A percentile compares a stretch with the other conserved stretches of the same genome.
phyloP scores from a whole-genome alignment of 2,113 vertebrate species.

The Oncorhynchus kisutch region DNA sequence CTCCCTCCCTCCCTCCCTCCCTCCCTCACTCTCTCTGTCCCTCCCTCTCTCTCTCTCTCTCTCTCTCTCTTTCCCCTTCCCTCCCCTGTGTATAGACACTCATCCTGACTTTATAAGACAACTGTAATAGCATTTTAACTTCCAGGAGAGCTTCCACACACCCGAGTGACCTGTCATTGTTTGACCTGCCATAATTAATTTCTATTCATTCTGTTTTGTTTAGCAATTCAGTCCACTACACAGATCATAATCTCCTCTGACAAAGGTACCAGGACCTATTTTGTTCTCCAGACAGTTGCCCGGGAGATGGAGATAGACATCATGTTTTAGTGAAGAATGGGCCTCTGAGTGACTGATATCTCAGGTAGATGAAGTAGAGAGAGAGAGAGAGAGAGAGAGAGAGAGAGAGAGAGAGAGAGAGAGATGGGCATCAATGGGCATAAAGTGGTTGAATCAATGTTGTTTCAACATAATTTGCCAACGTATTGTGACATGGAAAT shows the following conservation, averaged over 20 bases:
- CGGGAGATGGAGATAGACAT: constrained; percentile 65
- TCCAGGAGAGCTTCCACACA: background rate
- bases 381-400: constrained; percentile 33
- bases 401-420: constrained; percentile 19
- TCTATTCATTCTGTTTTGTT: constrained; percentile 16
- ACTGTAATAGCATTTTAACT: background rate
- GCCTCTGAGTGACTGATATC: constrained; percentile 64
- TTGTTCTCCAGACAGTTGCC: constrained; percentile 52
- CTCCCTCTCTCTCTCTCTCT: too few species aligned
- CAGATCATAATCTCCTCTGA: constrained; percentile 55
- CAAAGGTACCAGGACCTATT: constrained; percentile 47
- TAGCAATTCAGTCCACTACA: constrained; percentile 17
- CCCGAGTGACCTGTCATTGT: background rate
- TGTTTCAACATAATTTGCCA: too few species aligned
- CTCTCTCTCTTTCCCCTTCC: too few species aligned
- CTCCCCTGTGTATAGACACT: background rate
- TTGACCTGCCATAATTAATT: constrained; percentile 9
- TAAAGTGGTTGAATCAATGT: too few species aligned
- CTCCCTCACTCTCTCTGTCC: rapidly evolving
- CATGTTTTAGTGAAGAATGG: constrained; percentile 61
- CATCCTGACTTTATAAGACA: background rate
- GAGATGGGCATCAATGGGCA: constrained; percentile 29
- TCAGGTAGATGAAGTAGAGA: constrained; percentile 53
- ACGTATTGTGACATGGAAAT: too few species aligned
- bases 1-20: rapidly evolving